Evolutionary conservation across 1,140 invertebrate genomes (phyloP), one percentile per base, ranked within the genome.

Genomic region (Watersipora subatra): DNA sequence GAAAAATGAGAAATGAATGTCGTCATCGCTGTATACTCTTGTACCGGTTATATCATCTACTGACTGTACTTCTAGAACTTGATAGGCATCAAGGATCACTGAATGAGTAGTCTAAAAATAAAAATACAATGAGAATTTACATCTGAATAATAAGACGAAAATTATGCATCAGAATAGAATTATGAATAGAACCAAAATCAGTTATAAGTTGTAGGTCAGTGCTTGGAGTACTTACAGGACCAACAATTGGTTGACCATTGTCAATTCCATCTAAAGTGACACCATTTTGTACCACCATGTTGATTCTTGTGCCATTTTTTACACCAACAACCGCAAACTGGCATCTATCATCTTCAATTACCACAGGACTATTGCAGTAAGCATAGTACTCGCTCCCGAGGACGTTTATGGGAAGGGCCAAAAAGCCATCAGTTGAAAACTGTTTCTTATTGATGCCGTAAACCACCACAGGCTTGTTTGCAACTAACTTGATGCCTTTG

Each of bases 321-420:
- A 22, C 17, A 24, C 7, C 7, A 24, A 59, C 58, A 28, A 22
- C 27, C 7, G 58, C 58, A 28, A 59, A 25, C 58, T 59, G 58
- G 58, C 58, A 59, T 59, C 58, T 24, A 22, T 59, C 58, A 28
- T 59, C 58, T 12, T 28, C 22, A 28, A 22, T 59, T 7, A 12
- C 22, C 17, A 59, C 22, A 12, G 58, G 58, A 59, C 22, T 12
- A 22, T 28, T 12, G 22, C 22, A 25, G 17, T 12, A 24, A 22
- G 58, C 58, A 28, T 12, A 59, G 22, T 59, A 59, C 17, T 25
- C 58, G 17, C 22, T 59, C 17, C 58, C 58, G n/a, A n/a, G n/a
- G n/a, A n/a, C n/a, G n/a, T n/a, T n/a, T n/a, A n/a, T n/a, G 0
- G 75, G 75, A 2, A 75, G 61, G 2, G 70, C 73, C 2, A 75